Percentiles rank a stretch among this genome's conserved stretches.
These are phyloP conservation scores for Caiman crocodilus DNA, from an alignment of 2,797 vertebrate species.

Conservation along the genomic window DNA sequence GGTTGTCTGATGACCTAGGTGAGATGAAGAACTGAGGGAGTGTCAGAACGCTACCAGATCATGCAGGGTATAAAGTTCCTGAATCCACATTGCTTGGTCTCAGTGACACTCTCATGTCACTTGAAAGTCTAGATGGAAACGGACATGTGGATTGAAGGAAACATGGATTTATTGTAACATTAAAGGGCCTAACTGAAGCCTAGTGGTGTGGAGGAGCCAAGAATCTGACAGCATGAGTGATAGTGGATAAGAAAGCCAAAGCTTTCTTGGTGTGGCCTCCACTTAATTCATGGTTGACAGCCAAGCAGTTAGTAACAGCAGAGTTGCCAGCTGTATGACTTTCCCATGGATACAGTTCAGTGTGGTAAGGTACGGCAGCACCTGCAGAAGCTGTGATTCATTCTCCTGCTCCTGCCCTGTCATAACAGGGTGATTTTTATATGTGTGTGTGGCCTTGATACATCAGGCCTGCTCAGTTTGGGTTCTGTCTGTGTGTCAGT, in stretches of 20 bases:
- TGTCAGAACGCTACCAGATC: neutral
- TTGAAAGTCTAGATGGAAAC: neutral
- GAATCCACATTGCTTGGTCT: accelerated
- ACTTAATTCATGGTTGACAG: neutral
- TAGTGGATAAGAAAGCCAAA: neutral
- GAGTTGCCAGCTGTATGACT: too few species aligned
- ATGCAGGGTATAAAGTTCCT: accelerated
- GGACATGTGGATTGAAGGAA: neutral
- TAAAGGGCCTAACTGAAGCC: neutral
- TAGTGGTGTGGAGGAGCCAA: neutral
- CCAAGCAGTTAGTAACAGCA: neutral
- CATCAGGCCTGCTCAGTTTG: accelerated
- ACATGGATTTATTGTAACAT: accelerated
- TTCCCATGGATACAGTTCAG: neutral
- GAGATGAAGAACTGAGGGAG: neutral
- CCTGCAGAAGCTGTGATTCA: accelerated
- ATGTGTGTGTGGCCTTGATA: neutral
- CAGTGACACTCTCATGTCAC: neutral
- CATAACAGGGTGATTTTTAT: neutral
- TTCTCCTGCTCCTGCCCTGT: accelerated
- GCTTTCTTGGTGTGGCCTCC: neutral
- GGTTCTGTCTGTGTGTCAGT: accelerated
- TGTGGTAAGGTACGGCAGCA: neutral
- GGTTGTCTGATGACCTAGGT: neutral
- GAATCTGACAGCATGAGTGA: neutral